These are phyloP conservation scores for Platycnemis pennipes DNA, from an alignment of 2,888 invertebrate genomes.

Conservation along the genomic window DNA sequence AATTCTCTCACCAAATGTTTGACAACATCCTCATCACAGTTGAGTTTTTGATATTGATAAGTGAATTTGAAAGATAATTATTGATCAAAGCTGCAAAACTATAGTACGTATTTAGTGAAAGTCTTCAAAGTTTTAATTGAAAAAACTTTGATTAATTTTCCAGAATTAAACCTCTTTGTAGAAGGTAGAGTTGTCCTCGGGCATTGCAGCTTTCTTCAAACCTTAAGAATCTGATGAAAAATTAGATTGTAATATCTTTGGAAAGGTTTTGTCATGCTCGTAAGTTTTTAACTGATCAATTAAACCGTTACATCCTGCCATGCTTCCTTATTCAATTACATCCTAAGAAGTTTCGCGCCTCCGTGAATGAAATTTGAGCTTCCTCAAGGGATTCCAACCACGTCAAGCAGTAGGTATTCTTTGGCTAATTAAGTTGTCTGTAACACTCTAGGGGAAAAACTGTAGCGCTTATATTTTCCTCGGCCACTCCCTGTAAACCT, in stretches of 20 bases:
- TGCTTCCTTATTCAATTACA: background rate
- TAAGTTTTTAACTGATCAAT: background rate
- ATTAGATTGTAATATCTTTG: background rate
- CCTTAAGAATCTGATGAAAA: no score
- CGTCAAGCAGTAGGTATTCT: background rate
- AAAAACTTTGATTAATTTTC: no score
- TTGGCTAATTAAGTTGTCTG: background rate
- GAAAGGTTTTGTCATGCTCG: background rate
- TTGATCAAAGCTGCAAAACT: no score
- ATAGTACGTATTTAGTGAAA: no score
- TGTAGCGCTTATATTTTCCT: background rate
- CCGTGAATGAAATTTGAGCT: background rate
- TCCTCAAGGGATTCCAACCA: background rate
- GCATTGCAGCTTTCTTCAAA: no score
- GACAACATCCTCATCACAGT: no score
- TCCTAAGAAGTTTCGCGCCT: background rate
- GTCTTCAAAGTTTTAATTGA: no score
- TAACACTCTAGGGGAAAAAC: background rate
- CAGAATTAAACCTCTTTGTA: no score
- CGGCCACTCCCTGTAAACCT: background rate
- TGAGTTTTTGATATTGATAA: no score
- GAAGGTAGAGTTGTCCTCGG: no score
- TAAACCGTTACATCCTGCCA: background rate
- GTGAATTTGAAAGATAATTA: no score
- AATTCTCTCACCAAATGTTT: no score